Evolutionary conservation across 2,888 invertebrate genomes (phyloP).

Genomic region (Drosophila yooni): DNA sequence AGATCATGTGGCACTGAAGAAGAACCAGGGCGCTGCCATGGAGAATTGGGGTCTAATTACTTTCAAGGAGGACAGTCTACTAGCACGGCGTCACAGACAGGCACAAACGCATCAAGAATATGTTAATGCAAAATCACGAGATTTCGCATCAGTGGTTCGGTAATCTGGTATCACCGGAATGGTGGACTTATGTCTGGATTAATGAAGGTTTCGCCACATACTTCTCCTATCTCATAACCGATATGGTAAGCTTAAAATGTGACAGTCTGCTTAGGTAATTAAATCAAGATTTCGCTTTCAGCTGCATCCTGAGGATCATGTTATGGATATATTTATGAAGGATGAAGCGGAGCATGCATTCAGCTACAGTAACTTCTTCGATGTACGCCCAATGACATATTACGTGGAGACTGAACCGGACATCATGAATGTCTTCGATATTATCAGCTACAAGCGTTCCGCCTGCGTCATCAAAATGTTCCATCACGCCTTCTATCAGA

Average conservation of each 20-base stretch:
- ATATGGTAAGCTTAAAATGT: conserved; percentile 67
- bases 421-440: conserved; percentile 86
- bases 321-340: conserved; percentile 87
- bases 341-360: conserved; percentile 84
- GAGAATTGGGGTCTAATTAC: conserved; percentile 98
- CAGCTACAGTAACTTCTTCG: conserved; percentile 73
- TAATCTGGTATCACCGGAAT: conserved; percentile 89
- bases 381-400: conserved; percentile 77
- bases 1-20: conserved; percentile 94
- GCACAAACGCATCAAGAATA: conserved; percentile 74
- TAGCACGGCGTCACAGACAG: conserved; percentile 85
- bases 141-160: conserved; percentile 93
- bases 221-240: conserved; percentile 80
- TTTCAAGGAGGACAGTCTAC: conserved; percentile 84
- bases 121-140: conserved; percentile 87
- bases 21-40: conserved; percentile 94
- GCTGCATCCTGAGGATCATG: conserved; percentile 89
- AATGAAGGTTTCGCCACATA: conserved; percentile 90
- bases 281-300: conserved; percentile 67
- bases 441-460: conserved; percentile 88
- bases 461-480: conserved; percentile 83
- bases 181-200: conserved; percentile 91
- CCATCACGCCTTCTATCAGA: conserved; percentile 82
- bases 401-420: conserved; percentile 82
- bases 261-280: neutral